phyloP scores from a whole-genome alignment of 1,140 invertebrate species.

The Ladona fulva region DNA sequence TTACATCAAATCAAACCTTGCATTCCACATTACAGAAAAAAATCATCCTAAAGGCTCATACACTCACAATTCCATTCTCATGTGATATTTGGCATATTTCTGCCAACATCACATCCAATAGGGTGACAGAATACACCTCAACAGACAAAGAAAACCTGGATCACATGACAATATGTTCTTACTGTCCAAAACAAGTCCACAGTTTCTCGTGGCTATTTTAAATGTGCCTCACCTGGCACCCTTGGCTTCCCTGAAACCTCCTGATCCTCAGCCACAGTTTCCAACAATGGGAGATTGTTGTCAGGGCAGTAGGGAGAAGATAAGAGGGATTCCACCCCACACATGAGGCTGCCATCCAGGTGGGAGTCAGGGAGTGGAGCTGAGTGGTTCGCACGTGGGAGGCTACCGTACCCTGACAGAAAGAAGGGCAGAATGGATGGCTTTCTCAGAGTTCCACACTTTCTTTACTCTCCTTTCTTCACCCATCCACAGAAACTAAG shows the following conservation, averaged over 20 bases:
- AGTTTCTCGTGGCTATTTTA: too few relatives aligned
- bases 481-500: too few relatives aligned
- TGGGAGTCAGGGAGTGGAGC: conserved; percentile 45
- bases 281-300: conserved; percentile 44
- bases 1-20: too few relatives aligned
- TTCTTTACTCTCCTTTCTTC: neutral
- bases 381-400: conserved; percentile 70
- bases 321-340: conserved; percentile 36
- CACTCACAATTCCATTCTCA: too few relatives aligned
- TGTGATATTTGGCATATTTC: too few relatives aligned
- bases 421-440: neutral
- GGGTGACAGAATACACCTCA: too few relatives aligned
- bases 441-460: neutral
- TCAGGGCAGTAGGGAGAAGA: conserved; percentile 42
- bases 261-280: conserved; percentile 53
- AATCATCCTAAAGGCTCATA: too few relatives aligned
- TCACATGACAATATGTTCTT: too few relatives aligned
- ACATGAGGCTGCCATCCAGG: conserved; percentile 38
- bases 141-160: too few relatives aligned
- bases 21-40: too few relatives aligned
- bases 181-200: too few relatives aligned
- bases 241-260: conserved; percentile 35
- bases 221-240: neutral
- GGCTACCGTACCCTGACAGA: conserved; percentile 63
- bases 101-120: too few relatives aligned